Conservation (phyloP, 1,140 invertebrate genomes). For the Pemphigus obesinymphae region DNA sequence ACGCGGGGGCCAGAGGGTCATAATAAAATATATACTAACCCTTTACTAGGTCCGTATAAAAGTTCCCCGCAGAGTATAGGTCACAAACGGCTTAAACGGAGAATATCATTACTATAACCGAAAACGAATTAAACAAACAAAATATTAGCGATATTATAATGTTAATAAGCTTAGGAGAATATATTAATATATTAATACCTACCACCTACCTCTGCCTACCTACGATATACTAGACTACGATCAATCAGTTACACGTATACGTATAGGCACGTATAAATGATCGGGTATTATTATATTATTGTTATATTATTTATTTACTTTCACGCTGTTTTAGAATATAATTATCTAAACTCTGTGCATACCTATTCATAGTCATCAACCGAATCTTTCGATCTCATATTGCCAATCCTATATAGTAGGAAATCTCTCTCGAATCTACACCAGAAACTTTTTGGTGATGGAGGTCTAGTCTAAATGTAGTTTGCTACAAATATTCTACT, state of each 20-base stretch:
- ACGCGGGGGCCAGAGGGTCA: not conserved
- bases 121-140: conserved; percentile 29
- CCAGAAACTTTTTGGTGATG: no score
- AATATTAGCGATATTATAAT: not conserved
- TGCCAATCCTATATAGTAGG: no score
- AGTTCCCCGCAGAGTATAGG: conserved; percentile 18
- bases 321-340: no score
- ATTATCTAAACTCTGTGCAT: no score
- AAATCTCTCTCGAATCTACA: no score
- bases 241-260: not conserved
- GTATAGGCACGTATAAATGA: not conserved
- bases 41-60: not conserved
- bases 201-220: no score
- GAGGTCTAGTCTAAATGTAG: no score
- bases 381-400: no score
- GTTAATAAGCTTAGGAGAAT: not conserved
- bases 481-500: no score
- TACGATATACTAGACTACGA: not conserved
- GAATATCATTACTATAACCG: not conserved
- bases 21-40: conserved; percentile 18
- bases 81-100: not conserved
- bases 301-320: no score
- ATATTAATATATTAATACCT: not conserved
- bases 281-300: no score
- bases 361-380: no score